Evolutionary conservation across 2,797 vertebrate genomes (phyloP).

Genomic region (Silurus lanzhouensis): DNA sequence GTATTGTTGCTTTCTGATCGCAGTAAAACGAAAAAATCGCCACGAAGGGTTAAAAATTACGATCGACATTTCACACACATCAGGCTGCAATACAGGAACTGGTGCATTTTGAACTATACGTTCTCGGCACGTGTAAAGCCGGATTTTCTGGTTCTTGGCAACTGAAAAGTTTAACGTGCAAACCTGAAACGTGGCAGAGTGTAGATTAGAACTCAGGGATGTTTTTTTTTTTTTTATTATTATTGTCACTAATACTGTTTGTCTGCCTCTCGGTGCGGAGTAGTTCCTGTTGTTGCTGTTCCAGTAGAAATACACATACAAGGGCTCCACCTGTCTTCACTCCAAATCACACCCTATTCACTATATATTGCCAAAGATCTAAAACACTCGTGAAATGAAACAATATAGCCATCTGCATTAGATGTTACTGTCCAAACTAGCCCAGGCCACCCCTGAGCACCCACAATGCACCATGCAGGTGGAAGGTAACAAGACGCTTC

Average conservation of each 20-base stretch:
- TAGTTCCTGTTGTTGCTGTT: background rate
- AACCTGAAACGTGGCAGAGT: constrained; percentile 54
- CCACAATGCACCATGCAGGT: background rate
- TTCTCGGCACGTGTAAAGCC: constrained; percentile 22
- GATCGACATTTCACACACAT: background rate
- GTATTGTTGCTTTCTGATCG: background rate
- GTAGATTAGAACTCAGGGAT: no score
- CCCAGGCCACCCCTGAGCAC: background rate
- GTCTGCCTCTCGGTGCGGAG: background rate
- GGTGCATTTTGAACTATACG: background rate
- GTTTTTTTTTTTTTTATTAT: background rate
- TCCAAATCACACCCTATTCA: background rate
- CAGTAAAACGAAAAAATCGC: no score
- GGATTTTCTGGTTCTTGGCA: constrained; percentile 34
- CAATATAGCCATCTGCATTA: background rate
- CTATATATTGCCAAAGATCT: background rate
- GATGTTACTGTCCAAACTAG: background rate
- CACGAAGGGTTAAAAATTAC: background rate
- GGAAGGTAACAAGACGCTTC: background rate
- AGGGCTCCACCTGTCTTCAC: background rate
- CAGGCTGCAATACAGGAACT: background rate
- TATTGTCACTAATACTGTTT: background rate
- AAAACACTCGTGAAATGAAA: background rate
- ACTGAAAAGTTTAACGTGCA: constrained; percentile 22
- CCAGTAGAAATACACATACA: background rate